phyloP scores from a whole-genome alignment of 2,797 vertebrate genomes.

The Gobionotothen gibberifrons region DNA sequence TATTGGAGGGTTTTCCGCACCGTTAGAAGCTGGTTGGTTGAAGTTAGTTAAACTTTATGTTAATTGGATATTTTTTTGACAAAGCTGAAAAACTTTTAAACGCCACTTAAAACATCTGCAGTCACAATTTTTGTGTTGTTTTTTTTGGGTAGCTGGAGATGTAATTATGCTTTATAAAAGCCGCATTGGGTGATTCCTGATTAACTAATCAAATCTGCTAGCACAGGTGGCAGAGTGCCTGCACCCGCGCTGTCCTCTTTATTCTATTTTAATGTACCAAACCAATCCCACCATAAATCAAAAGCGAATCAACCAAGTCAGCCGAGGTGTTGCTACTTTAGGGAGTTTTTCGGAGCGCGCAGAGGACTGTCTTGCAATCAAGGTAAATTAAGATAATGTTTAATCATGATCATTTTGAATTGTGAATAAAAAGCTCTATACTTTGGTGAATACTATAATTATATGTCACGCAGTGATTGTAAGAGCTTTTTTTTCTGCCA shows the following conservation, averaged over 20 bases:
- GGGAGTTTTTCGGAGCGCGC: conserved; percentile 21
- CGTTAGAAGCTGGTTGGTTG: conserved; percentile 19
- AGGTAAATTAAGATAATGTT: conserved; percentile 63
- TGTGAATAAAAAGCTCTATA: conserved; percentile 41
- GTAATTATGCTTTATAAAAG: conserved; percentile 70
- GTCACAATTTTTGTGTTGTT: conserved; percentile 25
- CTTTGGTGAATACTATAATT: conserved; percentile 41
- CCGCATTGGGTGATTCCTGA: conserved; percentile 66
- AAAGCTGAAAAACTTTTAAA: conserved; percentile 31
- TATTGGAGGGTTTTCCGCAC: background rate
- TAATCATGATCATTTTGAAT: conserved; percentile 62
- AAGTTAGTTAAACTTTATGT: conserved; percentile 29
- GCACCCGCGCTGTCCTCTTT: conserved; percentile 44
- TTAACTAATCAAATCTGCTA: conserved; percentile 76
- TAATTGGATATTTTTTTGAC: conserved; percentile 29
- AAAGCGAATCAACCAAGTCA: conserved; percentile 44
- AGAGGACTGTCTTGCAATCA: conserved; percentile 60
- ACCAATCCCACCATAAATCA: conserved; percentile 48
- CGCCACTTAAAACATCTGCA: conserved; percentile 64
- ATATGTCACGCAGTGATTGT: conserved; percentile 33
- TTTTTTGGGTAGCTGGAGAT: conserved; percentile 33
- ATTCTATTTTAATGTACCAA: conserved; percentile 25
- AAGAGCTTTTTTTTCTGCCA: conserved; percentile 22
- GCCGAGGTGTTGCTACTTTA: conserved; percentile 17
- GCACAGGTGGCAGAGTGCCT: conserved; percentile 74